These are phyloP conservation scores for Ligdia adustata DNA, from an alignment of 2,888 invertebrate genomes.

Conservation along the genomic window DNA sequence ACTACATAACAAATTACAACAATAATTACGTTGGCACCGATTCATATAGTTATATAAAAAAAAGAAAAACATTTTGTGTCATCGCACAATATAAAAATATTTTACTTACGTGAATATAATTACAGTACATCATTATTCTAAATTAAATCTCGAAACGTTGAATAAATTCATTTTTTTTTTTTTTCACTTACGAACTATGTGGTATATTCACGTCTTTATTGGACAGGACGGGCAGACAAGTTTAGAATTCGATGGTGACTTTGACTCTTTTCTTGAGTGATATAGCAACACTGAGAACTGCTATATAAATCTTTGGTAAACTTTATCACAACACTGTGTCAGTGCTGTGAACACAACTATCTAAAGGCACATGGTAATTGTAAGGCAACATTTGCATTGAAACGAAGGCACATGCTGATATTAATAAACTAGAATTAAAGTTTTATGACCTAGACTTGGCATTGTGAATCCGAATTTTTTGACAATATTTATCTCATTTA, in stretches of 20 bases:
- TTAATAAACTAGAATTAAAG: slow-evolving; percentile 1
- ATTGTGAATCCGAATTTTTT: no score
- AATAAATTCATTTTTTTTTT: slow-evolving; percentile 72
- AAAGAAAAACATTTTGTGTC: slow-evolving; percentile 73
- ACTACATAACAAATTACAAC: slow-evolving; percentile 83
- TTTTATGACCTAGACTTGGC: neutral
- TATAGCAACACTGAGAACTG: slow-evolving; percentile 24
- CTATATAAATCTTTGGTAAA: slow-evolving; percentile 54
- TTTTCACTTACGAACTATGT: slow-evolving; percentile 55
- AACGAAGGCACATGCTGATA: slow-evolving; percentile 29
- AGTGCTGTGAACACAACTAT: slow-evolving; percentile 22
- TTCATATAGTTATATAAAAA: slow-evolving; percentile 62
- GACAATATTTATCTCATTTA: no score
- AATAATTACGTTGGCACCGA: slow-evolving; percentile 83
- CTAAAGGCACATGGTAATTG: slow-evolving; percentile 33
- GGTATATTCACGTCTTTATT: slow-evolving; percentile 65
- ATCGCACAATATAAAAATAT: slow-evolving; percentile 81
- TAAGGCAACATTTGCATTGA: slow-evolving; percentile 23
- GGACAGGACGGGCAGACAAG: slow-evolving; percentile 53
- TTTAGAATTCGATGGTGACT: slow-evolving; percentile 27
- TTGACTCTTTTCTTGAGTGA: slow-evolving; percentile 15
- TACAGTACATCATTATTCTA: slow-evolving; percentile 62
- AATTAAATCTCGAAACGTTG: slow-evolving; percentile 78
- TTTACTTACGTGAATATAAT: slow-evolving; percentile 76
- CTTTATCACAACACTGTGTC: slow-evolving; percentile 24